These are phyloP conservation scores for Apotomis betuletana DNA, from an alignment of 2,888 invertebrate species.

Conservation along the genomic window DNA sequence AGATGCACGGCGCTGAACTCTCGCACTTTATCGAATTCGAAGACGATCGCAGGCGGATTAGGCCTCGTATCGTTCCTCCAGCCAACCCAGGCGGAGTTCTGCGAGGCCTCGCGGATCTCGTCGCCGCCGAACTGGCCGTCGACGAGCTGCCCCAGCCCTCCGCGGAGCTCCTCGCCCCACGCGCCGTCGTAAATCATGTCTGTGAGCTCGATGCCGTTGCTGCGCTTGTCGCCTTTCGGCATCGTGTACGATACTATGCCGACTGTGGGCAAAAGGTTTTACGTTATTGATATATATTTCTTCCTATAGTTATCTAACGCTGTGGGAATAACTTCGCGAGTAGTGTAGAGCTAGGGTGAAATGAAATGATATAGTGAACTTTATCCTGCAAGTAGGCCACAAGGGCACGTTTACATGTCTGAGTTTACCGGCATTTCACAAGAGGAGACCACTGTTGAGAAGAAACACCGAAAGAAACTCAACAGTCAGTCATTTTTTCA, in stretches of 20 bases:
- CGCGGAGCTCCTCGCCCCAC: slow-evolving; percentile 89
- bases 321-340: too few relatives aligned
- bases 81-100: slow-evolving; percentile 92
- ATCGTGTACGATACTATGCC: slow-evolving; percentile 93
- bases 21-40: slow-evolving; percentile 93
- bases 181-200: slow-evolving; percentile 94
- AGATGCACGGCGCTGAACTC: slow-evolving; percentile 93
- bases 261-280: slow-evolving; percentile 77
- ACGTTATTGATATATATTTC: neutral
- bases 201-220: slow-evolving; percentile 90
- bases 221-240: slow-evolving; percentile 93
- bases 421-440: too few relatives aligned
- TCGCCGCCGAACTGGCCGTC: slow-evolving; percentile 92
- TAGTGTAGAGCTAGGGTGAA: too few relatives aligned
- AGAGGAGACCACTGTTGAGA: too few relatives aligned
- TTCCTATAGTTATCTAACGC: too few relatives aligned
- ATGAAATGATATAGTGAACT: too few relatives aligned
- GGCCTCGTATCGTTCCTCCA: slow-evolving; percentile 91
- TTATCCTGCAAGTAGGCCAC: too few relatives aligned
- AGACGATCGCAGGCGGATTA: slow-evolving; percentile 86
- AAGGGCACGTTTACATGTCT: too few relatives aligned
- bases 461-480: too few relatives aligned
- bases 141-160: slow-evolving; percentile 93
- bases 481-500: too few relatives aligned
- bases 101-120: slow-evolving; percentile 84